Conservation (phyloP, 2,888 invertebrate species). For the Andrena hattorfiana region DNA sequence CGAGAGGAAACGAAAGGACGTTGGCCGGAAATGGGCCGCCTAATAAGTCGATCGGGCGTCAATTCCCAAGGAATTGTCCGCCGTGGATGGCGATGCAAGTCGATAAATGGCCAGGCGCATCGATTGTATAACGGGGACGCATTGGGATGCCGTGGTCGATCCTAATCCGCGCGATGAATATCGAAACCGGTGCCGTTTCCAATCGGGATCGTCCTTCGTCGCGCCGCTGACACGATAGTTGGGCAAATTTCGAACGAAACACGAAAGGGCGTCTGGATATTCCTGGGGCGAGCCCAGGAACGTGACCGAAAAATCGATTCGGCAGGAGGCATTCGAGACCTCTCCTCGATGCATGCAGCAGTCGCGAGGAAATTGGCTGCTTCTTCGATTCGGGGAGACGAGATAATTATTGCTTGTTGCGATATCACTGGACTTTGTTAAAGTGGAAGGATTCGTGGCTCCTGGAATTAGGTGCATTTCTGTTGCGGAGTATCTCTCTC, state of each 20-base stretch:
- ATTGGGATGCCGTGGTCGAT: slow-evolving; percentile 59
- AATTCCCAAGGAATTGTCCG: slow-evolving; percentile 47
- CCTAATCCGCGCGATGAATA: slow-evolving; percentile 52
- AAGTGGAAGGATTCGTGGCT: no score
- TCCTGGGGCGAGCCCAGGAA: not conserved
- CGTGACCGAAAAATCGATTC: not conserved
- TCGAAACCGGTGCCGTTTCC: slow-evolving; percentile 11
- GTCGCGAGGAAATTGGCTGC: not conserved
- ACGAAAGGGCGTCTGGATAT: not conserved
- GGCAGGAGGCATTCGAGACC: not conserved
- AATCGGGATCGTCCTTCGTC: slow-evolving; percentile 50
- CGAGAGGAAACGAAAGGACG: slow-evolving; percentile 49
- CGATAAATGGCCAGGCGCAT: slow-evolving; percentile 54
- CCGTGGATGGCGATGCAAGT: slow-evolving; percentile 58
- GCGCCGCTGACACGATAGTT: not conserved
- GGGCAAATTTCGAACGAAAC: slow-evolving; percentile 26
- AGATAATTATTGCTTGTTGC: no score
- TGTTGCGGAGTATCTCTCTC: no score
- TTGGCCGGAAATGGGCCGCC: slow-evolving; percentile 66
- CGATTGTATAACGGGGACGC: slow-evolving; percentile 63
- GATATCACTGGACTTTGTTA: no score
- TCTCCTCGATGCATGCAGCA: not conserved
- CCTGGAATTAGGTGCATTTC: no score
- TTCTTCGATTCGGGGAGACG: no score
- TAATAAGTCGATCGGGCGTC: slow-evolving; percentile 62